phyloP scores from a whole-genome alignment of 1,140 invertebrate species.

The Scaptomyza hsui region DNA sequence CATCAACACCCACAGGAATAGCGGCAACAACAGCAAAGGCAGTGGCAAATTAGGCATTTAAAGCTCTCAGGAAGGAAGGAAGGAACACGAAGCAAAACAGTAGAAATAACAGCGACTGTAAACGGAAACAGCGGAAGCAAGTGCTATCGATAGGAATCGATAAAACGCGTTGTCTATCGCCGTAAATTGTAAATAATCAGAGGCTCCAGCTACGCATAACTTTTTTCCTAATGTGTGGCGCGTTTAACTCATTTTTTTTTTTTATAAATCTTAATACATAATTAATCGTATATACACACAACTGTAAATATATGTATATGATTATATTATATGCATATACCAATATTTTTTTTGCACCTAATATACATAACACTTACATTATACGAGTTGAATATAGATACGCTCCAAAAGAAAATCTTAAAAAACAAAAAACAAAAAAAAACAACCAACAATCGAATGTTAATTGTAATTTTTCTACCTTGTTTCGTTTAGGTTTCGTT shows the following conservation, averaged over 20 bases:
- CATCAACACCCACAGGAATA: slow-evolving; percentile 23
- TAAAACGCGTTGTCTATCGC: background rate
- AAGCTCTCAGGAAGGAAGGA: slow-evolving; percentile 4
- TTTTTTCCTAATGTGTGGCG: slow-evolving; percentile 39
- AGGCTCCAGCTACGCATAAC: slow-evolving; percentile 38
- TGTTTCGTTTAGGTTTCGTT: slow-evolving; percentile 38
- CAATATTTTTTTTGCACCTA: slow-evolving; percentile 45
- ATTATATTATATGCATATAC: slow-evolving; percentile 11
- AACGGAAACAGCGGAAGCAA: slow-evolving; percentile 16
- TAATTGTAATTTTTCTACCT: slow-evolving; percentile 43
- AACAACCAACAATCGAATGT: slow-evolving; percentile 23
- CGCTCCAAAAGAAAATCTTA: slow-evolving; percentile 13
- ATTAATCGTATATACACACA: slow-evolving; percentile 1
- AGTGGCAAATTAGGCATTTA: slow-evolving; percentile 2
- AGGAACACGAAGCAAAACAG: slow-evolving; percentile 1
- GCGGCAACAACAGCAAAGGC: slow-evolving; percentile 21
- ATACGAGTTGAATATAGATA: slow-evolving; percentile 29
- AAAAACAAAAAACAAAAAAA: slow-evolving; percentile 12
- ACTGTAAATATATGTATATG: slow-evolving; percentile 7
- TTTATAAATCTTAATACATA: slow-evolving; percentile 3
- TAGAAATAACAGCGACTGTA: background rate
- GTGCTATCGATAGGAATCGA: slow-evolving; percentile 7
- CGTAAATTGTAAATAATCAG: slow-evolving; percentile 34
- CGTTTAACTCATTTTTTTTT: slow-evolving; percentile 18
- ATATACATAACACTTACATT: slow-evolving; percentile 28